phyloP scores from a whole-genome alignment of 2,888 invertebrate genomes.

The Brenthis daphne region DNA sequence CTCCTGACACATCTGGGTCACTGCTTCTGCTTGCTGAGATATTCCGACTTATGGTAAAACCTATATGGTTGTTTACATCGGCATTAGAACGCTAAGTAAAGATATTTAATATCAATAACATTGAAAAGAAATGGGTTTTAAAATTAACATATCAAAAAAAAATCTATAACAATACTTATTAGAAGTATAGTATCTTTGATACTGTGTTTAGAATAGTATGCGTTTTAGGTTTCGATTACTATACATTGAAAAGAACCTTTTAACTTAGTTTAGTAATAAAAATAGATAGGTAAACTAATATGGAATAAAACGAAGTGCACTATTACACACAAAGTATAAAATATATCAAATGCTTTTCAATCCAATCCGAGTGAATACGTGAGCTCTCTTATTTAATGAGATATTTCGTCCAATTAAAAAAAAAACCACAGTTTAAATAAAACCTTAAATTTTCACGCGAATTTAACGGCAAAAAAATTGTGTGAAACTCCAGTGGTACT shows the following conservation, averaged over 20 bases:
- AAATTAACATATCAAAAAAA: no score
- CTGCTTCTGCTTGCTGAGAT: slow-evolving; percentile 44
- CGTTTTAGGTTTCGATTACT: no score
- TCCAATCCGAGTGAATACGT: slow-evolving; percentile 19
- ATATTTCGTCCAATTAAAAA: slow-evolving; percentile 20
- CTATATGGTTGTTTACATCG: slow-evolving; percentile 13
- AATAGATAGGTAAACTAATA: neutral
- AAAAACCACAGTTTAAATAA: slow-evolving; percentile 16
- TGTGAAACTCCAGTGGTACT: slow-evolving; percentile 27
- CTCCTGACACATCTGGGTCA: slow-evolving; percentile 49
- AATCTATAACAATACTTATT: no score
- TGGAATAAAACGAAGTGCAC: neutral
- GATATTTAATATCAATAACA: no score
- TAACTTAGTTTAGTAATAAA: neutral
- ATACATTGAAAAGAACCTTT: neutral
- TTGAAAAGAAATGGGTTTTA: no score
- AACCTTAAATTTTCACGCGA: slow-evolving; percentile 12
- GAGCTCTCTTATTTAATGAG: slow-evolving; percentile 28
- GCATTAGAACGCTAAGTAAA: neutral
- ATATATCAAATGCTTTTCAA: slow-evolving; percentile 21
- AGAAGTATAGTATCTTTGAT: no score
- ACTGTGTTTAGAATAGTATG: no score
- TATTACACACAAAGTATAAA: slow-evolving; percentile 2
- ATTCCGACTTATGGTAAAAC: slow-evolving; percentile 29
- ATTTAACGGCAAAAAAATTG: slow-evolving; percentile 20